These are phyloP conservation scores for Platycercus adscitus DNA, from an alignment of 2,113 vertebrate species.

Conservation along the genomic window DNA sequence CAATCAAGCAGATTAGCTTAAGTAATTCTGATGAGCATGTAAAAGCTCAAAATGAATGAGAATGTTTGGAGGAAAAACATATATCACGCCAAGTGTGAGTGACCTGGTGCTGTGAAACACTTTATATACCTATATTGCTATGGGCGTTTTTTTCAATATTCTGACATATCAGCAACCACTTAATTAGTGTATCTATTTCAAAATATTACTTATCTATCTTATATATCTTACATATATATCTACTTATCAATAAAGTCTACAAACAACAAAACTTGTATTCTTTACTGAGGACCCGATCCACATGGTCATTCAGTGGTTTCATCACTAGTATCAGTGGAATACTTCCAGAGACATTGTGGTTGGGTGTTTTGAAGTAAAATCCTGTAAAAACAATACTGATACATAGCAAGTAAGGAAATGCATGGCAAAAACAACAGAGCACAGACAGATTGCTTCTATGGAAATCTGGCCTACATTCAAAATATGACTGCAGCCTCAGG, in stretches of 20 bases:
- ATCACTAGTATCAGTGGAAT: background rate
- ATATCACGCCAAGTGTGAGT: background rate
- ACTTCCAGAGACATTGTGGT: background rate
- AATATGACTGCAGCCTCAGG: background rate
- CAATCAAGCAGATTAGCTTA: slow-evolving; percentile 48
- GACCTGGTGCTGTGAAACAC: background rate
- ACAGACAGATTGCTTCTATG: background rate
- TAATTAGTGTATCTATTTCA: background rate
- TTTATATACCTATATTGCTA: background rate
- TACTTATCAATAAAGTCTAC: background rate
- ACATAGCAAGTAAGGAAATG: background rate
- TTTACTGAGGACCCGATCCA: background rate
- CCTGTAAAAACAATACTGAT: background rate
- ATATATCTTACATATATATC: background rate
- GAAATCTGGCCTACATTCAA: background rate
- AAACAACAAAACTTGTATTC: background rate
- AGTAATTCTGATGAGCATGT: slow-evolving; percentile 7
- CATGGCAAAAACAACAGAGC: background rate
- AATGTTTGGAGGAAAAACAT: background rate
- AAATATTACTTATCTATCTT: background rate
- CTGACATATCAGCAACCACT: background rate
- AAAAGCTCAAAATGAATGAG: background rate
- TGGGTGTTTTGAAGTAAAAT: background rate
- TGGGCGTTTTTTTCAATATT: background rate
- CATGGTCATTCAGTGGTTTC: background rate